Percentiles rank a stretch among this genome's conserved stretches.
Evolutionary conservation across 2,113 vertebrate species (phyloP).

Genomic region (Passer domesticus): DNA sequence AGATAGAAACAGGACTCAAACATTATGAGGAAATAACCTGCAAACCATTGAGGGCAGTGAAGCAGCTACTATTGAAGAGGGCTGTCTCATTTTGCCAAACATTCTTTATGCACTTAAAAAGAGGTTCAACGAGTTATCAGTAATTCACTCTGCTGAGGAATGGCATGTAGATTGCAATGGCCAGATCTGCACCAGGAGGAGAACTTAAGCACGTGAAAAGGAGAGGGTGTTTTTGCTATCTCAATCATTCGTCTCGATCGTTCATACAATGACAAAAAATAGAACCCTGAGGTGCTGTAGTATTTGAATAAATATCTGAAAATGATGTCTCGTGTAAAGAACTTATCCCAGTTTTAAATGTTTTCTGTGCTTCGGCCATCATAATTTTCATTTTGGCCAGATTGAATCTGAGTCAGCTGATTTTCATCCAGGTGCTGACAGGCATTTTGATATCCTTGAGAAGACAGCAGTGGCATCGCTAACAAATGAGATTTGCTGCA

Average conservation of each 20-base stretch:
- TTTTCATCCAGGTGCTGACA: constrained; percentile 64
- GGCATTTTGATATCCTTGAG: constrained; percentile 52
- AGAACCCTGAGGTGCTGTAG: not conserved
- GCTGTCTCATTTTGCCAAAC: not conserved
- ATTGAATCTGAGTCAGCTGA: constrained; percentile 44
- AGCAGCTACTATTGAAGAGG: not conserved
- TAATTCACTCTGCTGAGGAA: not conserved
- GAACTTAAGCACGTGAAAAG: not conserved
- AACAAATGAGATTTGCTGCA: constrained; percentile 35
- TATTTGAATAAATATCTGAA: not conserved
- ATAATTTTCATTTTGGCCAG: not conserved
- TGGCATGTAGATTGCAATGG: not conserved
- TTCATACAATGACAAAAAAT: not conserved
- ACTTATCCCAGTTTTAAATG: not conserved
- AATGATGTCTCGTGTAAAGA: not conserved
- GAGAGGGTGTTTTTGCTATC: not conserved
- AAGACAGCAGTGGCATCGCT: not conserved
- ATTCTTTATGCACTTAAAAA: not conserved
- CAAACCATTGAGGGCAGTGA: not conserved
- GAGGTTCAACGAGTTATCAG: not conserved
- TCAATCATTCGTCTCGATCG: not conserved
- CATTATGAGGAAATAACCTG: not conserved
- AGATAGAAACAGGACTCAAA: not conserved
- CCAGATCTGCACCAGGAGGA: not conserved
- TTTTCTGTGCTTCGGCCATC: not conserved